phyloP scores from a whole-genome alignment of 2,888 invertebrate genomes.

The Trypoxylon attenuatum region DNA sequence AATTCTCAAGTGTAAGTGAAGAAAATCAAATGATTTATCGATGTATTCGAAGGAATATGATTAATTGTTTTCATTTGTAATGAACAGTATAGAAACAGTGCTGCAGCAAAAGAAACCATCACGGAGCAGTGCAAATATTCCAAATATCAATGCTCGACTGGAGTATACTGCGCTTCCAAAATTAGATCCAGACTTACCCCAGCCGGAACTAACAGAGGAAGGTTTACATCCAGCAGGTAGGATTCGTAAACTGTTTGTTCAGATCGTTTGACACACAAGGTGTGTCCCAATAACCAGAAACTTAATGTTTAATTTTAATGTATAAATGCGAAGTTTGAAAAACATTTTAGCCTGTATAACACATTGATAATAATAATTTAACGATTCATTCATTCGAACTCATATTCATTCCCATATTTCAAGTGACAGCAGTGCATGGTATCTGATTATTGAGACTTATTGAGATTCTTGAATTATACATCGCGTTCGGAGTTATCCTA shows the following conservation, averaged over 20 bases:
- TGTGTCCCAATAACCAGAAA: not conserved
- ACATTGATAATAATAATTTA: too few relatives aligned
- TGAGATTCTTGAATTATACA: conserved; percentile 1
- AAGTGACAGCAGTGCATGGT: conserved; percentile 3
- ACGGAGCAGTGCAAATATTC: conserved; percentile 64
- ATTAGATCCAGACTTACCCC: conserved; percentile 70
- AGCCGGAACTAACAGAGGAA: conserved; percentile 59
- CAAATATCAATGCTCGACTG: conserved; percentile 71
- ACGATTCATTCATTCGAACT: too few relatives aligned
- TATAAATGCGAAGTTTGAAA: too few relatives aligned
- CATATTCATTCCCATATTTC: too few relatives aligned
- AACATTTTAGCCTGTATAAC: too few relatives aligned
- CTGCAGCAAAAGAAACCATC: conserved; percentile 72
- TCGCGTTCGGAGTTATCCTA: conserved; percentile 24
- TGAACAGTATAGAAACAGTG: conserved; percentile 71
- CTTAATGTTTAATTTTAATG: too few relatives aligned
- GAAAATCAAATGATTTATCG: not conserved
- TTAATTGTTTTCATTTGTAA: not conserved
- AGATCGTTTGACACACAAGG: not conserved
- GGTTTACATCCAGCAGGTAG: conserved; percentile 62
- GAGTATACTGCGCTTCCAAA: conserved; percentile 74
- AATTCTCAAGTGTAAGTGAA: conserved; percentile 70
- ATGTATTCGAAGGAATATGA: not conserved
- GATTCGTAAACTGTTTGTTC: not conserved
- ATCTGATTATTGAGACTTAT: not conserved